A percentile compares a stretch with the other conserved stretches of the same genome.
These are phyloP conservation scores for Cosmia trapezina DNA, from an alignment of 2,888 invertebrate species.

Conservation along the genomic window DNA sequence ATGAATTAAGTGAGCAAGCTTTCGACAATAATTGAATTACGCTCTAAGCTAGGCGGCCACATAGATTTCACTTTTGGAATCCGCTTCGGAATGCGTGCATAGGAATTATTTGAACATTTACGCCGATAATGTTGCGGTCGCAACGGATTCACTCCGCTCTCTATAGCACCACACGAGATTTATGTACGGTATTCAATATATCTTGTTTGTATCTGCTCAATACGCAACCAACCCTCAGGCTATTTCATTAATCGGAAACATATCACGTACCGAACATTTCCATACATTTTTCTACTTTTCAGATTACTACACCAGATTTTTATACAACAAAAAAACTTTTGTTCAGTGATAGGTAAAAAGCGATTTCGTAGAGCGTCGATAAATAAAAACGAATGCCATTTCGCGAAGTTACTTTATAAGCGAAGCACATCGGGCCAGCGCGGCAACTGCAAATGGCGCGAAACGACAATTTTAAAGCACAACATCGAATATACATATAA, in stretches of 20 bases:
- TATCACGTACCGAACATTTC: constrained; percentile 57
- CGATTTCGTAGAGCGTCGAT: constrained; percentile 76
- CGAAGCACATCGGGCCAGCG: constrained; percentile 82
- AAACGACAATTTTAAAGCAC: constrained; percentile 89
- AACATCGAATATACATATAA: constrained; percentile 87
- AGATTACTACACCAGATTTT: constrained; percentile 50
- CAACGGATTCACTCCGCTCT: constrained; percentile 74
- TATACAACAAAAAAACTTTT: constrained; percentile 67
- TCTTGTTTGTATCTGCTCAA: constrained; percentile 75
- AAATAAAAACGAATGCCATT: constrained; percentile 82
- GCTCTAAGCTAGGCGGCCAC: constrained; percentile 57
- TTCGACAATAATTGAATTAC: constrained; percentile 62
- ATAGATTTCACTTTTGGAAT: constrained; percentile 75
- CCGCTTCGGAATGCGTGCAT: constrained; percentile 72
- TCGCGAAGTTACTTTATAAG: constrained; percentile 85
- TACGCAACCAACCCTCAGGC: constrained; percentile 62
- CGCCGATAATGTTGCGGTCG: constrained; percentile 74
- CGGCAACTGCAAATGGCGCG: constrained; percentile 86
- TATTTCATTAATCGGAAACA: constrained; percentile 73
- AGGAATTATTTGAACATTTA: constrained; percentile 79
- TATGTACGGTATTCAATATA: constrained; percentile 78
- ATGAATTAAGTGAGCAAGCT: constrained; percentile 55
- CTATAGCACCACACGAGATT: constrained; percentile 73
- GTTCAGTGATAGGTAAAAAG: constrained; percentile 73
- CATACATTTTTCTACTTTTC: constrained; percentile 56